Percentiles rank a stretch among this genome's conserved stretches.
phyloP scores from a whole-genome alignment of 2,888 invertebrate species.

The Eupeodes latifasciatus region DNA sequence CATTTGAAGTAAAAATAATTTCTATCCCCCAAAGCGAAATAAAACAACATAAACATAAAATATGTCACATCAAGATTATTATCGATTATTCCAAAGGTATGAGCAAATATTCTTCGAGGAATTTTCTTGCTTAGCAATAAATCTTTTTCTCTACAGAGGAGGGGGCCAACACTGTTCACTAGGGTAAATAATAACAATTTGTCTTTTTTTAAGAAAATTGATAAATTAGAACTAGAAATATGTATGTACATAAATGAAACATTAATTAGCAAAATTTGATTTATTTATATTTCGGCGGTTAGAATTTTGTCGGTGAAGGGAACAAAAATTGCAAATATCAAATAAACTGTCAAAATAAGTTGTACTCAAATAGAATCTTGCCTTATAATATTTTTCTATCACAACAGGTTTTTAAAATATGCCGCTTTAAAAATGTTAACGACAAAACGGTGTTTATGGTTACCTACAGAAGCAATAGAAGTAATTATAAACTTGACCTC shows the following conservation, averaged over 20 bases:
- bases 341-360: no score
- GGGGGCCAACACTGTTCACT: background rate
- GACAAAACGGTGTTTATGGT: no score
- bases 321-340: no score
- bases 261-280: background rate
- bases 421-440: no score
- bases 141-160: background rate
- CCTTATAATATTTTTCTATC: no score
- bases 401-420: no score
- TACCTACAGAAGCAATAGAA: no score
- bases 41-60: background rate
- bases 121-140: conserved; percentile 8
- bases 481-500: no score
- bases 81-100: background rate
- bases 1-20: background rate
- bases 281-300: background rate
- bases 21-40: background rate
- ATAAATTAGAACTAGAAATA: background rate
- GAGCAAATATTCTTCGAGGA: background rate
- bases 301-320: background rate
- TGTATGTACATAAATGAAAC: background rate
- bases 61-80: conserved; percentile 7
- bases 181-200: background rate
- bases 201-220: background rate
- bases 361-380: no score